These are phyloP conservation scores for Thaleichthys pacificus DNA, from an alignment of 2,797 vertebrate genomes.

Conservation along the genomic window DNA sequence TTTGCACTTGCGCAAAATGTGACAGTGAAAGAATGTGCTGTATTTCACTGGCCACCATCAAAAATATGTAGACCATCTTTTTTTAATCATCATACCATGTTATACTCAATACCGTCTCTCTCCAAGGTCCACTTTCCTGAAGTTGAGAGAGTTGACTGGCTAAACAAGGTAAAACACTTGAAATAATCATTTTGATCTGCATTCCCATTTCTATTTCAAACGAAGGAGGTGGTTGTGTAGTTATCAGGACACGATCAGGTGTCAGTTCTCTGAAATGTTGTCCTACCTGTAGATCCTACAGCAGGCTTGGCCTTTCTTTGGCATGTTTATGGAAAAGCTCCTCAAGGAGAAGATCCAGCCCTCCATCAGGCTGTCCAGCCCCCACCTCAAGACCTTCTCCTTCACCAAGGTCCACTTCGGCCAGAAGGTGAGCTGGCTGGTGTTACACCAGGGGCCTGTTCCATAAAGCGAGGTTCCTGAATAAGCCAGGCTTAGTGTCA, in stretches of 20 bases:
- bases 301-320: constrained; percentile 95
- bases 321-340: constrained; percentile 89
- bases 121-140: constrained; percentile 88
- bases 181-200: neutral
- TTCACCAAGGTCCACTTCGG: constrained; percentile 94
- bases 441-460: neutral
- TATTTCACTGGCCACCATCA: no score
- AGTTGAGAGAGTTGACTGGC: constrained; percentile 89
- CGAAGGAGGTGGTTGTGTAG: neutral
- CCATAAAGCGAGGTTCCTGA: no score
- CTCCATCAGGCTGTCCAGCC: constrained; percentile 78
- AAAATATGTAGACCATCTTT: no score
- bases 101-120: constrained; percentile 19
- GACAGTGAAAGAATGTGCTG: no score
- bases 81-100: neutral
- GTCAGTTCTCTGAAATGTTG: neutral
- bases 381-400: constrained; percentile 84
- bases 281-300: constrained; percentile 76
- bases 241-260: neutral
- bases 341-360: constrained; percentile 85
- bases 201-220: neutral
- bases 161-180: constrained; percentile 86
- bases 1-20: no score
- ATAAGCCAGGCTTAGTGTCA: neutral
- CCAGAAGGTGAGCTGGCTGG: constrained; percentile 76